Evolutionary conservation across 2,113 vertebrate species (phyloP).

Genomic region (Syngnathoides biaculeatus): DNA sequence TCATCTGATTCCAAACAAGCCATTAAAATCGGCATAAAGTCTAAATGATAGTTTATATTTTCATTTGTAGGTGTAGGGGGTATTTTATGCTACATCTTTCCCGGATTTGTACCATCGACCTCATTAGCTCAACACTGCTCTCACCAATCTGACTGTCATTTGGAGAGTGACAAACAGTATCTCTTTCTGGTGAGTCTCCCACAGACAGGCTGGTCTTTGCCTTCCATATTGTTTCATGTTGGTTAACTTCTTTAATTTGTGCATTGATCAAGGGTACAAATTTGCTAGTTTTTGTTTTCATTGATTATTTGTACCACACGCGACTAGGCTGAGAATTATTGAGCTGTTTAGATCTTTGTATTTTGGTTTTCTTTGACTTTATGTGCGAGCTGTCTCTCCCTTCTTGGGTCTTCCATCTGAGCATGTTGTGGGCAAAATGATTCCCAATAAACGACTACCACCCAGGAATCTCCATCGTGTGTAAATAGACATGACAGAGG

Average conservation of each 20-base stretch:
- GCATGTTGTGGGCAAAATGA: constrained; percentile 88
- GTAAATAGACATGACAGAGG: constrained; percentile 77
- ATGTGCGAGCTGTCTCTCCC: constrained; percentile 85
- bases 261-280: not conserved
- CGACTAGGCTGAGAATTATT: not conserved
- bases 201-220: not conserved
- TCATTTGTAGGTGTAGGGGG: constrained; percentile 77
- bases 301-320: not conserved
- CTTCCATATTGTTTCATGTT: not conserved
- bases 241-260: not conserved
- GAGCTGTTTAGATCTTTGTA: not conserved
- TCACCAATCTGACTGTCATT: constrained; percentile 76
- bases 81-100: constrained; percentile 94
- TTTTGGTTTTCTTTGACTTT: not conserved
- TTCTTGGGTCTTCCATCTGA: constrained; percentile 89
- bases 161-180: constrained; percentile 88
- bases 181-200: constrained; percentile 84
- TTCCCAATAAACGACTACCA: constrained; percentile 90
- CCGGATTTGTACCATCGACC: constrained; percentile 88
- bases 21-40: too few relatives aligned
- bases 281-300: too few relatives aligned
- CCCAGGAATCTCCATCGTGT: constrained; percentile 89
- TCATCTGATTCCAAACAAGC: too few relatives aligned
- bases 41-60: constrained; percentile 3
- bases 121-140: constrained; percentile 60